Percentiles rank a stretch among this genome's conserved stretches.
Evolutionary conservation across 2,888 invertebrate genomes (phyloP).

Genomic region (Morpho achilles): DNA sequence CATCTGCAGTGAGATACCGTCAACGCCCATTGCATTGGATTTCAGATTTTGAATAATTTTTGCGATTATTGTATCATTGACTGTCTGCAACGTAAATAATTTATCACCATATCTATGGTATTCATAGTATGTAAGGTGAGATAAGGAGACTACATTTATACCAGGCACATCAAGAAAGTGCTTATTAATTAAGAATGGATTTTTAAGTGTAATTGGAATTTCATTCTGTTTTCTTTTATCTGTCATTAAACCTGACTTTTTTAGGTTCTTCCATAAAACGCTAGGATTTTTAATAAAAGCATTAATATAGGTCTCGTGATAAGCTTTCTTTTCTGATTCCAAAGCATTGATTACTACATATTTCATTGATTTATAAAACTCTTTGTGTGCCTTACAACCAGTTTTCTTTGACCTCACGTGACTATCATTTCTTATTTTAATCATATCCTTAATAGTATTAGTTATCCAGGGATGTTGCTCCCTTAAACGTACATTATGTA

Average conservation of each 20-base stretch:
- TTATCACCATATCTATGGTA: no score
- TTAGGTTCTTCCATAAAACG: slow-evolving; percentile 16
- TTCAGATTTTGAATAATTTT: no score
- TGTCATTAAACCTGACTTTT: neutral
- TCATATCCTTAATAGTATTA: slow-evolving; percentile 14
- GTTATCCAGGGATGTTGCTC: slow-evolving; percentile 14
- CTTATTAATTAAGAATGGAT: no score
- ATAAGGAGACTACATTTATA: no score
- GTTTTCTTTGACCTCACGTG: neutral
- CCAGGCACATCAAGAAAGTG: no score
- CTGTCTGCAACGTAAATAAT: no score
- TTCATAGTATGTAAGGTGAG: no score
- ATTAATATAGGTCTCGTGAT: slow-evolving; percentile 14
- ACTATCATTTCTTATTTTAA: slow-evolving; percentile 10
- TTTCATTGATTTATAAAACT: neutral
- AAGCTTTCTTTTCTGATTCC: slow-evolving; percentile 6
- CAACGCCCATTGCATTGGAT: no score
- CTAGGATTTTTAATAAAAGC: slow-evolving; percentile 5
- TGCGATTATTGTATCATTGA: no score
- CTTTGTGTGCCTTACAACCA: neutral
- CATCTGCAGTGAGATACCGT: no score
- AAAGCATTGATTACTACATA: neutral
- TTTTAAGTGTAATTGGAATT: neutral
- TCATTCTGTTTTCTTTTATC: neutral
- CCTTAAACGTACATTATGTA: no score